Evolutionary conservation across 2,888 invertebrate species (phyloP).

Genomic region (Caenorhabditis becei): DNA sequence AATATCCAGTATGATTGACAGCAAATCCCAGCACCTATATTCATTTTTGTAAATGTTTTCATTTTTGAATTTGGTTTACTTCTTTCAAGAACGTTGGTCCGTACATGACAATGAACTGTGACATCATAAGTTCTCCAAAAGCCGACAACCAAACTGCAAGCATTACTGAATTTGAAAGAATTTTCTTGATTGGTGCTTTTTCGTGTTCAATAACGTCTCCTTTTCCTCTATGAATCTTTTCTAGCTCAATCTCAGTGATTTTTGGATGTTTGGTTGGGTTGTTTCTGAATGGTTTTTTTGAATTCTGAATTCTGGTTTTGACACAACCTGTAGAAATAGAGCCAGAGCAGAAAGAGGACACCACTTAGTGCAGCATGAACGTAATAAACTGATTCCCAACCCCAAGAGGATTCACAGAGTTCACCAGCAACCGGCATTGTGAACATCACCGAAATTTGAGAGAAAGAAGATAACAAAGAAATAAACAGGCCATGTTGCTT

Average conservation of each 20-base stretch:
- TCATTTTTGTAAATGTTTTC: neutral
- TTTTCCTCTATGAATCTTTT: constrained; percentile 73
- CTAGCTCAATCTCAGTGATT: constrained; percentile 73
- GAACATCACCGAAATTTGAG: constrained; percentile 78
- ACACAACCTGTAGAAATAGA: constrained; percentile 65
- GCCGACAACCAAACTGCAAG: constrained; percentile 74
- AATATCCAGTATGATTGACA: constrained; percentile 74
- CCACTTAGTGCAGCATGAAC: constrained; percentile 70
- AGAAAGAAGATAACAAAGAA: constrained; percentile 77
- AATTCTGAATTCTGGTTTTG: too few species aligned
- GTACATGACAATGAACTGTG: constrained; percentile 76
- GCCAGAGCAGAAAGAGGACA: constrained; percentile 67
- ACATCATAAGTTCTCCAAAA: constrained; percentile 75
- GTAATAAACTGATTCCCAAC: constrained; percentile 74
- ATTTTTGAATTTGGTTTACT: constrained; percentile 25
- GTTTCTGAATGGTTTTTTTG: constrained; percentile 52
- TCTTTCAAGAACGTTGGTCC: constrained; percentile 74
- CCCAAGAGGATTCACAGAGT: constrained; percentile 71
- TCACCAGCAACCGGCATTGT: constrained; percentile 78
- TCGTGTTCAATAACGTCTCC: constrained; percentile 69
- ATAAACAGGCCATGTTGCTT: constrained; percentile 78
- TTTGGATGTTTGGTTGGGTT: constrained; percentile 69
- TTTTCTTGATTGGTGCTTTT: constrained; percentile 65
- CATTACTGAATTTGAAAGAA: constrained; percentile 71
- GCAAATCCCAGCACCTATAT: constrained; percentile 70